phyloP scores from a whole-genome alignment of 2,113 vertebrate genomes.

The Trichechus manatus region DNA sequence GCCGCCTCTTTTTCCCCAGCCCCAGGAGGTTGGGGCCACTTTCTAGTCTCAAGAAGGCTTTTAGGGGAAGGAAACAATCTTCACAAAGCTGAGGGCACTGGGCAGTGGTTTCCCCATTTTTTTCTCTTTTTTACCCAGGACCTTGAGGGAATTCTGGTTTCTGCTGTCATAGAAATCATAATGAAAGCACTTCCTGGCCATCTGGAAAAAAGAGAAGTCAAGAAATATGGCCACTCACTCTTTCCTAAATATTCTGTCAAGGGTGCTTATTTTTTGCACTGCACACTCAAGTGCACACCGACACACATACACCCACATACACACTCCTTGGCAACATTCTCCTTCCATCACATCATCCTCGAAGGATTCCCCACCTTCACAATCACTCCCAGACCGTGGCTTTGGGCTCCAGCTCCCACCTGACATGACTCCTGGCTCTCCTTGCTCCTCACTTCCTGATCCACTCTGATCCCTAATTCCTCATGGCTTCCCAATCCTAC shows the following conservation, averaged over 20 bases:
- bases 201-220: background rate
- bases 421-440: background rate
- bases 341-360: background rate
- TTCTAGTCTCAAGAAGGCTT: background rate
- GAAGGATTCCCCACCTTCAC: background rate
- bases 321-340: background rate
- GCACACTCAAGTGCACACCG: background rate
- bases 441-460: background rate
- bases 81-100: accelerated
- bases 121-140: background rate
- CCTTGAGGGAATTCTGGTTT: background rate
- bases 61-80: background rate
- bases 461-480: background rate
- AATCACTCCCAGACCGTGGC: background rate
- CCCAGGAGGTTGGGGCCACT: background rate
- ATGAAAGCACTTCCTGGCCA: too few relatives aligned
- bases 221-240: background rate
- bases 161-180: background rate
- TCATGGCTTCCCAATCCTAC: background rate
- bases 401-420: background rate
- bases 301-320: background rate
- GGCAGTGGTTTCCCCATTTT: background rate
- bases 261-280: too few relatives aligned
- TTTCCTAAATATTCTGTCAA: background rate
- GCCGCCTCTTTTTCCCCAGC: background rate